Conservation (phyloP, 2,888 invertebrate genomes). For the Apoda limacodes region DNA sequence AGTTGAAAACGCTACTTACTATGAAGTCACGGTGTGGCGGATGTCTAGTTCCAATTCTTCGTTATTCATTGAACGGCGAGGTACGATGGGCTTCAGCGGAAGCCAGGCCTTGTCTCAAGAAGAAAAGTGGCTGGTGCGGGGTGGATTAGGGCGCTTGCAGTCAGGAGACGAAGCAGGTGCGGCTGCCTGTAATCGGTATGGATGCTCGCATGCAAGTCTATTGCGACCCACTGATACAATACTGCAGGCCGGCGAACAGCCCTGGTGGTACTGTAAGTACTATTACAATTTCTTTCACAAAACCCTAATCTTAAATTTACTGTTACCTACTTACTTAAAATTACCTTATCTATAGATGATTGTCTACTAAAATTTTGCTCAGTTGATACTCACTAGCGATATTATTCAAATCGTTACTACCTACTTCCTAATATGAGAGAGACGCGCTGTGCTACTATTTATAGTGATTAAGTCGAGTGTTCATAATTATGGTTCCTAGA, state of each 20-base stretch:
- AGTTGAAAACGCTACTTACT: slow-evolving; percentile 63
- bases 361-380: no score
- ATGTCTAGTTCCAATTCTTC: slow-evolving; percentile 54
- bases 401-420: no score
- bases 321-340: no score
- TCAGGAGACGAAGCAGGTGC: slow-evolving; percentile 55
- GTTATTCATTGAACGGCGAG: slow-evolving; percentile 41
- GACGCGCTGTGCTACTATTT: no score
- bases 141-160: slow-evolving; percentile 37
- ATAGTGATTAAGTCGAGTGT: no score
- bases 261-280: slow-evolving; percentile 60
- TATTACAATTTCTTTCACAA: no score
- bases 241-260: slow-evolving; percentile 41
- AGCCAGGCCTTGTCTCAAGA: slow-evolving; percentile 39
- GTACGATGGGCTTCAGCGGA: slow-evolving; percentile 48
- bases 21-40: slow-evolving; percentile 58
- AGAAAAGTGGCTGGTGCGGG: slow-evolving; percentile 40
- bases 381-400: no score
- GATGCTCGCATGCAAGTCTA: slow-evolving; percentile 46
- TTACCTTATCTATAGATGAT: no score
- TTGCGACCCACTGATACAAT: slow-evolving; percentile 48
- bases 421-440: no score
- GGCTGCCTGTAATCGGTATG: slow-evolving; percentile 55
- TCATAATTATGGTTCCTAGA: no score
- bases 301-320: no score